These are phyloP conservation scores for Cryptotermes secundus DNA, from an alignment of 1,140 invertebrate genomes.

Conservation along the genomic window DNA sequence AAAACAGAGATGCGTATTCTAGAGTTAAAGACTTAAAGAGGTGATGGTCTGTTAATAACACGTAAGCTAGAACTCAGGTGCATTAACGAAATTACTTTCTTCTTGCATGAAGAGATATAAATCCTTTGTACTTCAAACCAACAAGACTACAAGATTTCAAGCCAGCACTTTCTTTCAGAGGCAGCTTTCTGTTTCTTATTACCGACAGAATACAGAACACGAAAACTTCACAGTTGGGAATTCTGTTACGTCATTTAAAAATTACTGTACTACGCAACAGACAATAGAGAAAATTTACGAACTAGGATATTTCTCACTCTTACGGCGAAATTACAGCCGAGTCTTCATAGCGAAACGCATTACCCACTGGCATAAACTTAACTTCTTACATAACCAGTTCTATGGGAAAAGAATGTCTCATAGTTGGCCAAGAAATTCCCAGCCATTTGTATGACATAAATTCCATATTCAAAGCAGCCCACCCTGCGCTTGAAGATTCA, in stretches of 20 bases:
- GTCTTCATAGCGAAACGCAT: no score
- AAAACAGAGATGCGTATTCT: neutral
- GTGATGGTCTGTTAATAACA: neutral
- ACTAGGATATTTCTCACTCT: no score
- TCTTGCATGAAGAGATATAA: neutral
- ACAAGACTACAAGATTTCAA: neutral
- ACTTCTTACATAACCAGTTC: no score
- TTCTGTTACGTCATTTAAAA: neutral
- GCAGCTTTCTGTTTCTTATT: neutral
- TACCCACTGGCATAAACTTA: no score
- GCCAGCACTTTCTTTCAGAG: neutral
- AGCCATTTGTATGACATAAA: no score
- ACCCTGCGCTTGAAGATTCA: no score
- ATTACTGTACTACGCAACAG: no score
- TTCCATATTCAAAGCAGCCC: no score
- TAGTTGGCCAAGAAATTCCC: no score
- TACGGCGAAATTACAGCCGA: no score
- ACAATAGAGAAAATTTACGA: no score
- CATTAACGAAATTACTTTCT: slow-evolving; percentile 6
- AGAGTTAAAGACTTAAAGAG: neutral
- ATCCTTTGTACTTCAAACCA: neutral
- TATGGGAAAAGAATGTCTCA: no score
- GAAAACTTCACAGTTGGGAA: neutral
- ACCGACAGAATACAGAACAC: neutral
- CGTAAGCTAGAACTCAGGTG: neutral